Percentiles rank a stretch among this genome's conserved stretches.
Evolutionary conservation across 2,797 vertebrate genomes (phyloP).

Genomic region (Dromococcyx pavoninus): DNA sequence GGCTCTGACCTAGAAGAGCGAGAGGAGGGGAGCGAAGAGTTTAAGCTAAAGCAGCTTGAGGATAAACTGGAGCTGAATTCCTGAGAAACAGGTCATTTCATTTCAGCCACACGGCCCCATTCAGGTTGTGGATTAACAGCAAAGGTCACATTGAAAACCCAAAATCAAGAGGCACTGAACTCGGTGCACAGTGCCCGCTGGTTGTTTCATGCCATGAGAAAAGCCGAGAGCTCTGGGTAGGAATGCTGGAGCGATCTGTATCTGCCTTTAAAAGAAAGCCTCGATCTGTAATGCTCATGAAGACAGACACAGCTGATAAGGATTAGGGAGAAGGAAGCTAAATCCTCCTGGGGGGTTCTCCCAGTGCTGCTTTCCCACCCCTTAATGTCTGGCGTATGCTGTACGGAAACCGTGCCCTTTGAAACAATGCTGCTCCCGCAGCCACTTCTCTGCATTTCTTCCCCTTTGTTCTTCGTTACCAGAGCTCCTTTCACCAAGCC

Average conservation of each 20-base stretch:
- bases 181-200: neutral
- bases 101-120: neutral
- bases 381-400: neutral
- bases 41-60: slow-evolving; percentile 47
- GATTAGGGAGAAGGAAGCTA: slow-evolving; percentile 12
- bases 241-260: neutral
- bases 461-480: slow-evolving; percentile 22
- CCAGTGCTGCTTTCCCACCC: neutral
- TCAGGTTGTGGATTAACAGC: slow-evolving; percentile 41
- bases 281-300: neutral
- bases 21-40: neutral
- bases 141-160: slow-evolving; percentile 57
- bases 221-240: neutral
- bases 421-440: neutral
- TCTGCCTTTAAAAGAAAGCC: neutral
- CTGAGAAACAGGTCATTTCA: slow-evolving; percentile 20
- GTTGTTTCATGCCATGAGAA: neutral
- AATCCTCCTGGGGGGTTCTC: neutral
- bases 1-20: slow-evolving; percentile 22
- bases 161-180: neutral
- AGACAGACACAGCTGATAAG: slow-evolving; percentile 7
- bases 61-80: slow-evolving; percentile 41
- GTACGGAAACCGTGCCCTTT: neutral
- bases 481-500: neutral
- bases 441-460: neutral